Base-by-base conservation (phyloP, 2,888 invertebrate genomes). In the Orchesellides sinensis region DNA sequence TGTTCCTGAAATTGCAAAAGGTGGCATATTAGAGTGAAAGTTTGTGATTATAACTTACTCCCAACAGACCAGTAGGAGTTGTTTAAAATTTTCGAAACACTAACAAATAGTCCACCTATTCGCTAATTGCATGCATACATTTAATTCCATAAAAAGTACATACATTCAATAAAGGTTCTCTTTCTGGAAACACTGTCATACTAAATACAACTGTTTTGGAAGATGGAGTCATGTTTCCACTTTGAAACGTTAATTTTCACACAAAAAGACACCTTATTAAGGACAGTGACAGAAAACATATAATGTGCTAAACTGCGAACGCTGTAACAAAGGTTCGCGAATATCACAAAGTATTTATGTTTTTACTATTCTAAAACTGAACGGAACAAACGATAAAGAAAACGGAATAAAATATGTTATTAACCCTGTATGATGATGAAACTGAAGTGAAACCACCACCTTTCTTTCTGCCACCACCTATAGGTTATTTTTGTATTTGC, bases 371-470 rank as follows among this genome's bases (percentile, higher is more conserved):
- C 32, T 32, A 70, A 27, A 6, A 49, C 23, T 68, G n/a, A 68
- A 19, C n/a, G 21, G n/a, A n/a, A 27, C 17, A 59, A 73, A 59
- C 21, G 27, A 61, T n/a, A 59, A 52, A 70, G 25, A 59, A 29
- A 52, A 35, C 47, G 25, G 29, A 69, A 17, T 14, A 66, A 66
- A 17, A n/a, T 45, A 21, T 66, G 52, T 70, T 75, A 61, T 83
- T 87, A 89, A 95, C 96, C 94, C 95, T 96, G 94, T 99, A 99
- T 90, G 97, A 95, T 89, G 98, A 98, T 88, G 99, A 99, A 90
- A 99, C 99, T 91, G 99, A 99, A 92, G 98, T 97, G 94, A 98
- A 98, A 92, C 96, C 97, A 94, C 97, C 97, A 91, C 98, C 97
- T 95, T 98, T 98, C 95, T 98, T 98, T 93, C 96, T 96, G 92